These are phyloP conservation scores for Sebastes elongatus DNA, from an alignment of 2,797 vertebrate genomes.

Conservation along the genomic window DNA sequence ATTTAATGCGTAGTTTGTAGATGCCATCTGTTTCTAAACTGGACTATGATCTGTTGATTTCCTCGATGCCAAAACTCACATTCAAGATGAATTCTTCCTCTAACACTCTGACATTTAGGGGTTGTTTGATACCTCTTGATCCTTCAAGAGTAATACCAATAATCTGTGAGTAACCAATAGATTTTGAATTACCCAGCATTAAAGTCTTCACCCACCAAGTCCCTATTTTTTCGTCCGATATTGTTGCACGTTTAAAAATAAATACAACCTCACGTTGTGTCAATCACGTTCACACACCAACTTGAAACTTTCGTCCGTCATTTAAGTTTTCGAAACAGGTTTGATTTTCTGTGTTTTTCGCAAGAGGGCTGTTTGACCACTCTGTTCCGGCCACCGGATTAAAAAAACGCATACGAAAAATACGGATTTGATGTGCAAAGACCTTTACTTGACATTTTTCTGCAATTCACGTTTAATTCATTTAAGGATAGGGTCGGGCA, in stretches of 20 bases:
- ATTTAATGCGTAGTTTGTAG: neutral
- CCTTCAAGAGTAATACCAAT: neutral
- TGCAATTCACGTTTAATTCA: neutral
- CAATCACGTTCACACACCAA: too few species aligned
- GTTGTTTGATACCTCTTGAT: neutral
- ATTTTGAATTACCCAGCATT: neutral
- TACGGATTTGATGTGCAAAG: too few species aligned
- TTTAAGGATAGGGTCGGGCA: neutral
- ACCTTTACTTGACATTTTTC: neutral
- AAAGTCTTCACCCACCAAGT: neutral
- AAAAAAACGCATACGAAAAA: too few species aligned
- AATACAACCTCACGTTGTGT: neutral
- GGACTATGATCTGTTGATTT: neutral
- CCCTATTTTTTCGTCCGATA: neutral
- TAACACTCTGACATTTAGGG: constrained; percentile 13
- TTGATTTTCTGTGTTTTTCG: too few species aligned
- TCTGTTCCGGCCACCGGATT: too few species aligned
- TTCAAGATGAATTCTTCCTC: neutral
- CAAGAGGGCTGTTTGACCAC: too few species aligned
- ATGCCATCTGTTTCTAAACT: neutral
- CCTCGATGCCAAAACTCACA: neutral
- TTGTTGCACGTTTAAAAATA: neutral
- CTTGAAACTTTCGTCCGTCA: too few species aligned
- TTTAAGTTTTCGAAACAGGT: too few species aligned
- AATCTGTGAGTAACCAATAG: neutral